phyloP scores from a whole-genome alignment of 2,797 vertebrate genomes.

The Miichthys miiuy region DNA sequence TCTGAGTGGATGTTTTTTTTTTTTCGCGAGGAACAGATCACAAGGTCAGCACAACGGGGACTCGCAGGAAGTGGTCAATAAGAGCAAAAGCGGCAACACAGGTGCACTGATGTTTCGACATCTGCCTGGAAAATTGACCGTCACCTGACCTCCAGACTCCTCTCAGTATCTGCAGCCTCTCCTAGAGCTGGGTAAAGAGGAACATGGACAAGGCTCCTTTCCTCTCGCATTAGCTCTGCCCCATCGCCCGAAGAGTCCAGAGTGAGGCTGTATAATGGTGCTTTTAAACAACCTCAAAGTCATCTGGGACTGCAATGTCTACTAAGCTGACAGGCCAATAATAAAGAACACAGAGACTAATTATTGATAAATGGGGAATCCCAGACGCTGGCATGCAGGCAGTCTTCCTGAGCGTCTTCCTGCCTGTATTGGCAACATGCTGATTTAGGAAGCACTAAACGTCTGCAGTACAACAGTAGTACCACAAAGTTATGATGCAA shows the following conservation, averaged over 20 bases:
- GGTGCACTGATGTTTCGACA: conserved; percentile 51
- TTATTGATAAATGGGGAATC: conserved; percentile 53
- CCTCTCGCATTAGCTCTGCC: conserved; percentile 67
- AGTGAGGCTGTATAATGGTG: conserved; percentile 22
- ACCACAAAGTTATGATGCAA: conserved; percentile 28
- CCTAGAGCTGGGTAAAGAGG: conserved; percentile 46
- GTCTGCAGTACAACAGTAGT: not conserved
- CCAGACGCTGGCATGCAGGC: conserved; percentile 20
- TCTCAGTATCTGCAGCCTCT: conserved; percentile 57
- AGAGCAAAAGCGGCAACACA: conserved; percentile 45
- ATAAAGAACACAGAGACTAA: conserved; percentile 52
- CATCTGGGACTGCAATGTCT: conserved; percentile 29
- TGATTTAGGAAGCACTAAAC: conserved; percentile 30
- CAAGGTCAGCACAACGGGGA: conserved; percentile 57
- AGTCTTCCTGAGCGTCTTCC: conserved; percentile 29
- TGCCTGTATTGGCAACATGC: conserved; percentile 7
- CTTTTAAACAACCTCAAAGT: conserved; percentile 46
- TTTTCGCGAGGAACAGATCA: conserved; percentile 37
- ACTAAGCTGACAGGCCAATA: conserved; percentile 43
- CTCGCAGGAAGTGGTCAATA: conserved; percentile 64
- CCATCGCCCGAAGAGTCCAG: conserved; percentile 46
- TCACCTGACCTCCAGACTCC: conserved; percentile 49
- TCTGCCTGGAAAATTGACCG: conserved; percentile 52
- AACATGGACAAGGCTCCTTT: conserved; percentile 57
- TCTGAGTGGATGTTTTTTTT: conserved; percentile 40